Conservation (phyloP, 1,140 invertebrate species). For the Bombus picipes region DNA sequence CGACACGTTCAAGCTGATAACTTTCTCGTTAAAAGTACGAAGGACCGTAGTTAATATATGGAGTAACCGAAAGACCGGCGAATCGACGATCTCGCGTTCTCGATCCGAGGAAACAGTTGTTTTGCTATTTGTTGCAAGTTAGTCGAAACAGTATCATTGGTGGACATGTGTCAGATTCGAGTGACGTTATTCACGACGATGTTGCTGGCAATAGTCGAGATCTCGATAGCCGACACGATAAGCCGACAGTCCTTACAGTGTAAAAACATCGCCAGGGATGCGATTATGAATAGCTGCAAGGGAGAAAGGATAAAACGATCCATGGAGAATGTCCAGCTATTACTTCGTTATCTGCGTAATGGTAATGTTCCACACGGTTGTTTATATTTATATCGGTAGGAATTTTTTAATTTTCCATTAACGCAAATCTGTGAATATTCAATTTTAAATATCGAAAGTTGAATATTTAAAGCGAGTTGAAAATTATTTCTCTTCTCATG, state of each 20-base stretch:
- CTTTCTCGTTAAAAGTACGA: constrained; percentile 17
- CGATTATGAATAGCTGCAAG: constrained; percentile 33
- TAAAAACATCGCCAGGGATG: constrained; percentile 32
- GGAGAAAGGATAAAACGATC: constrained; percentile 15
- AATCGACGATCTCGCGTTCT: neutral
- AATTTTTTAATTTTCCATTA: no score
- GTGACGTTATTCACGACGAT: neutral
- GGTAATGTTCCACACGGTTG: no score
- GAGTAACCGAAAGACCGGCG: constrained; percentile 20
- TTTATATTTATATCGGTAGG: no score
- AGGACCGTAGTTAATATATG: neutral
- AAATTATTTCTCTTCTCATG: no score
- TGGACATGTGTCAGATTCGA: neutral
- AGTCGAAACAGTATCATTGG: neutral
- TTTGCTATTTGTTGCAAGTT: neutral
- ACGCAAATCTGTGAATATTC: no score
- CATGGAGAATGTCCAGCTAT: accelerated
- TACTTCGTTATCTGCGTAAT: no score
- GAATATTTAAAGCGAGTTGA: no score
- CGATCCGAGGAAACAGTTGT: neutral
- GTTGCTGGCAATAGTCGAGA: neutral
- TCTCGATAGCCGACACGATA: neutral
- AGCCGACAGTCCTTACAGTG: neutral
- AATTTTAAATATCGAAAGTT: no score
- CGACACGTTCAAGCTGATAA: constrained; percentile 23